Base-by-base conservation (phyloP, 2,888 invertebrate species). In the Cosmia pyralina region DNA sequence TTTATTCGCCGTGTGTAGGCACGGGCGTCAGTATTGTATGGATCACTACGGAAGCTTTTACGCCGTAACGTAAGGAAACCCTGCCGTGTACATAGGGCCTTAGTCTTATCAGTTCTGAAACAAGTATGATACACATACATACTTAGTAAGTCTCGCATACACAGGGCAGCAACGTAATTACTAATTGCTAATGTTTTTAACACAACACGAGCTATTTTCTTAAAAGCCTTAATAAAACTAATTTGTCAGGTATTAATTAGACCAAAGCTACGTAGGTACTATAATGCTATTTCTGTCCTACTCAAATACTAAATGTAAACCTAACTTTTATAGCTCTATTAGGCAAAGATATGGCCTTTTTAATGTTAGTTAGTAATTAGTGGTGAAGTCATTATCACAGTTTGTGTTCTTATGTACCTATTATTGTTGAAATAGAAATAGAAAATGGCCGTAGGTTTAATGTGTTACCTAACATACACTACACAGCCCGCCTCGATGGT, bases 311-410 rank as follows among this genome's bases (percentile, higher is more conserved):
- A n/a, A 19, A 76, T 48, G 46, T 17, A 13, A 34, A n/a, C 6
- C 57, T 52, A 46, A 52, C n/a, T 59, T 46, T 76, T 64, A 76
- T 81, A 10, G 57, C 38, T 58, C 81, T 64, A 38, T 76, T 81
- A n/a, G 7, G 13, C 15, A 22, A 46, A 76, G 22, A 64, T 64
- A 75, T 41, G 41, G 65, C n/a, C n/a, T n/a, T n/a, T 64, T 75
- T 76, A 64, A 10, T 41, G 48, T 48, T 22, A 22, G 46, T 58
- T 10, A 63, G 52, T 76, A 65, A 81, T 81, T 52, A 81, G 58
- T 22, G 13, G 52, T 53, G 41, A 41, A 58, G 22, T 53, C 52
- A 58, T 44, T 55, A 79, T 46, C 50, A 34, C 38, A 38, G 38
- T 34, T 34, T 34, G 34, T 34, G 34, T n/a, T n/a, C n/a, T n/a